These are phyloP conservation scores for Suncus etruscus DNA, from an alignment of 2,113 vertebrate species.

Conservation along the genomic window DNA sequence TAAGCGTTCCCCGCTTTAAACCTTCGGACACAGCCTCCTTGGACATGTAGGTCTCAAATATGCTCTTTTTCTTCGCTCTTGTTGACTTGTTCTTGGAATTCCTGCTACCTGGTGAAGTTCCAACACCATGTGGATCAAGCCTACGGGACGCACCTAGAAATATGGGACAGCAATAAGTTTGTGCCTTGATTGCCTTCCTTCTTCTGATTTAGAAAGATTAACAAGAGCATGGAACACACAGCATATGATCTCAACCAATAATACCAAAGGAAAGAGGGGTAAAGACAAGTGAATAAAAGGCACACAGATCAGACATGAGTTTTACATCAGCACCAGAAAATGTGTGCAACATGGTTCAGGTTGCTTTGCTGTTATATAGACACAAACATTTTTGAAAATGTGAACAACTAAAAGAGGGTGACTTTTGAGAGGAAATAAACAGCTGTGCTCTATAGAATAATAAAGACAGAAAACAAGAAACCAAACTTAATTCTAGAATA, in stretches of 20 bases:
- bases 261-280: constrained; percentile 38
- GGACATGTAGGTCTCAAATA: constrained; percentile 95
- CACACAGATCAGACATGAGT: not conserved
- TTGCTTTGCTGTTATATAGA: constrained; percentile 48
- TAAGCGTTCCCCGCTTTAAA: constrained; percentile 94
- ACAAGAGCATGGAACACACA: constrained; percentile 13
- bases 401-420: constrained; percentile 50
- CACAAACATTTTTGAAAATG: constrained; percentile 38
- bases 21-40: constrained; percentile 92
- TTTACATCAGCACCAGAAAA: constrained; percentile 20
- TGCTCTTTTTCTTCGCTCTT: constrained; percentile 90
- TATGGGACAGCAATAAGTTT: constrained; percentile 72
- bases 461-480: constrained; percentile 63
- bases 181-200: not conserved
- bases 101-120: constrained; percentile 86
- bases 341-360: not conserved
- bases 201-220: constrained; percentile 30
- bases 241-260: constrained; percentile 31
- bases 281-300: constrained; percentile 17
- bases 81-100: constrained; percentile 86
- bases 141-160: constrained; percentile 86
- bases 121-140: constrained; percentile 72
- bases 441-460: constrained; percentile 52
- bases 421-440: constrained; percentile 59
- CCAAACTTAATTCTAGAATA: constrained; percentile 58